phyloP scores from a whole-genome alignment of 2,797 vertebrate genomes.

The Urocyon cinereoargenteus region DNA sequence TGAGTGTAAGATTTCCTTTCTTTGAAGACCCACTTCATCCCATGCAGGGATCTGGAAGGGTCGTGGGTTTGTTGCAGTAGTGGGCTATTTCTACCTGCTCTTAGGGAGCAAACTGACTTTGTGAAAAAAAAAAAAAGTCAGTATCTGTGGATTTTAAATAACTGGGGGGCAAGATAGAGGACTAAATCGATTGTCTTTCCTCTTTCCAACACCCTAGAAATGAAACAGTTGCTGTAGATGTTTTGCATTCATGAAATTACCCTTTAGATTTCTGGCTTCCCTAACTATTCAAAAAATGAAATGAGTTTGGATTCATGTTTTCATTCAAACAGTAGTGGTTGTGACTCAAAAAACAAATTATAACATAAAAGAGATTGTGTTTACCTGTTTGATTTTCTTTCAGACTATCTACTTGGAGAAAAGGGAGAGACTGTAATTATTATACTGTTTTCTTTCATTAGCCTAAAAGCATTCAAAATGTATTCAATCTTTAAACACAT shows the following conservation, averaged over 20 bases:
- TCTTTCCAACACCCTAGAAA: background rate
- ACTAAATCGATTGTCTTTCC: background rate
- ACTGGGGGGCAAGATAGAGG: background rate
- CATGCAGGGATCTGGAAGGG: background rate
- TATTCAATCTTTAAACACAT: background rate
- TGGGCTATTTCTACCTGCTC: background rate
- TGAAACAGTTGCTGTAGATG: background rate
- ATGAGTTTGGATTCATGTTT: conserved; percentile 4
- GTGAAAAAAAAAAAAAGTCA: background rate
- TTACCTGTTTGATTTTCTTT: conserved; percentile 24
- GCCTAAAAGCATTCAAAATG: background rate
- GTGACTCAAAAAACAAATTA: background rate
- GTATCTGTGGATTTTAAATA: background rate
- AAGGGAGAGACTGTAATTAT: background rate
- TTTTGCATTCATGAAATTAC: background rate
- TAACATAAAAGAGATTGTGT: background rate
- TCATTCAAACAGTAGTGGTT: background rate
- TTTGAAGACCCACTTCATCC: background rate
- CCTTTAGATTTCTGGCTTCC: background rate
- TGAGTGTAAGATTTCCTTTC: background rate
- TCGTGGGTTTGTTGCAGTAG: background rate
- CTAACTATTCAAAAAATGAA: background rate
- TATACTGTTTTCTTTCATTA: background rate
- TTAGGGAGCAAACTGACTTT: background rate
- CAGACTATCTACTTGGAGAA: background rate